Conservation (phyloP, 2,888 invertebrate species). For the Pogonocherus hispidulus region DNA sequence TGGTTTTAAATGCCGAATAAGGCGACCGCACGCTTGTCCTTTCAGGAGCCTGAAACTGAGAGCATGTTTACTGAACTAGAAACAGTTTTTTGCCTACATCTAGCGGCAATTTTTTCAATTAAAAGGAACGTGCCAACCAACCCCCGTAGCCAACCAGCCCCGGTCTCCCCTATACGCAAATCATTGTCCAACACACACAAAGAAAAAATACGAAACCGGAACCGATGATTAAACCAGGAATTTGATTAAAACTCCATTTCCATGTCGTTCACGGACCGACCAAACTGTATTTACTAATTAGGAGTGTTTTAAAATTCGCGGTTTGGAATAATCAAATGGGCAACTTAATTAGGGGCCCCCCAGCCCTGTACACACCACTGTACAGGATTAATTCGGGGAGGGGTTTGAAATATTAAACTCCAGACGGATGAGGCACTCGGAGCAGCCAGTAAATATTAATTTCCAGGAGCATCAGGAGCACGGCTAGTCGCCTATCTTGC, state of each 20-base stretch:
- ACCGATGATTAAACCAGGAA: conserved; percentile 20
- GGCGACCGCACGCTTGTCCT: no score
- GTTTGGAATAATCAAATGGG: conserved; percentile 24
- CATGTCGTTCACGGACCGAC: conserved; percentile 16
- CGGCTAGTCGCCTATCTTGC: conserved; percentile 4
- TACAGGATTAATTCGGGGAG: conserved; percentile 27
- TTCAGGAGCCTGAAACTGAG: no score
- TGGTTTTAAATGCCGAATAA: no score
- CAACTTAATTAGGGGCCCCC: conserved; percentile 32
- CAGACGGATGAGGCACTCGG: conserved; percentile 26
- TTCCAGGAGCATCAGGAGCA: conserved; percentile 24
- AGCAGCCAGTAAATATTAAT: conserved; percentile 40
- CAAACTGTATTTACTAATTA: conserved; percentile 26
- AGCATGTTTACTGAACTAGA: no score
- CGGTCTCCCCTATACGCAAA: background rate
- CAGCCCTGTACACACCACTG: background rate
- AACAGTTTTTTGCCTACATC: no score
- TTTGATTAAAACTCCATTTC: conserved; percentile 20
- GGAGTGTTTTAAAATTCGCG: conserved; percentile 24
- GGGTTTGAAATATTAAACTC: conserved; percentile 35
- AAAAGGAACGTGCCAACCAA: no score
- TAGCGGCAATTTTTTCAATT: no score
- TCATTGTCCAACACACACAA: background rate
- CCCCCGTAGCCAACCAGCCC: no score
- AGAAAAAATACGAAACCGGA: background rate